These are phyloP conservation scores for Lasioglossum oenotherae DNA, from an alignment of 2,888 invertebrate genomes.

Conservation along the genomic window DNA sequence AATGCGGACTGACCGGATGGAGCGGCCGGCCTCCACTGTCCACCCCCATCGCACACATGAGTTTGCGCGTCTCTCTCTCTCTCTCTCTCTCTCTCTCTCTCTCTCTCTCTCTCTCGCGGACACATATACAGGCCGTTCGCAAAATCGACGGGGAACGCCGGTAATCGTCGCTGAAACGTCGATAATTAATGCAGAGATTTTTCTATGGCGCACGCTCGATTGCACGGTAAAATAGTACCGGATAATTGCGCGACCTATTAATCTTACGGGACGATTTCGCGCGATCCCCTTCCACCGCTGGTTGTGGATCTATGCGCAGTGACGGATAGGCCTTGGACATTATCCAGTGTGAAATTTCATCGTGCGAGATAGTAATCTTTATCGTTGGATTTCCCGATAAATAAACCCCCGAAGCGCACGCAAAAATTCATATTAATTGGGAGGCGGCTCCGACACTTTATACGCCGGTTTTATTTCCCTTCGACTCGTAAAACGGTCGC, in stretches of 20 bases:
- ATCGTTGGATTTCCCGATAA: background rate
- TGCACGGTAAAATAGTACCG: conserved; percentile 39
- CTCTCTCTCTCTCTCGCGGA: conserved; percentile 5
- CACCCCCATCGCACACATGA: conserved; percentile 37
- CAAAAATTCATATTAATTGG: conserved; percentile 2
- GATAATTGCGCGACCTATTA: conserved; percentile 55
- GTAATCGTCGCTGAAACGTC: conserved; percentile 48
- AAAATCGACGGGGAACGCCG: background rate
- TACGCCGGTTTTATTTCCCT: background rate
- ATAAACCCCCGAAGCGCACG: background rate
- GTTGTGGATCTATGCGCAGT: background rate
- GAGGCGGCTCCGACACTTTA: background rate
- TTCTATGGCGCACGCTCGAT: conserved; percentile 48
- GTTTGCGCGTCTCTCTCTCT: conserved; percentile 47
- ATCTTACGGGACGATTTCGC: conserved; percentile 29
- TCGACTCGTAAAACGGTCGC: background rate
- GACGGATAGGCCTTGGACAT: background rate
- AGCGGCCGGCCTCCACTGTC: conserved; percentile 23
- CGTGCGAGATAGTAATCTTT: conserved; percentile 6
- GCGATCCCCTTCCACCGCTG: background rate
- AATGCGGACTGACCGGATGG: conserved; percentile 73
- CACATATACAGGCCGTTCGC: conserved; percentile 7
- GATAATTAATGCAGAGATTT: conserved; percentile 67
- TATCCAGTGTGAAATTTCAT: conserved; percentile 6
- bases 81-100: conserved; percentile 6